Evolutionary conservation across 2,888 invertebrate species (phyloP), one percentile per base, ranked within the genome.

Genomic region (Cybosia mesomella): DNA sequence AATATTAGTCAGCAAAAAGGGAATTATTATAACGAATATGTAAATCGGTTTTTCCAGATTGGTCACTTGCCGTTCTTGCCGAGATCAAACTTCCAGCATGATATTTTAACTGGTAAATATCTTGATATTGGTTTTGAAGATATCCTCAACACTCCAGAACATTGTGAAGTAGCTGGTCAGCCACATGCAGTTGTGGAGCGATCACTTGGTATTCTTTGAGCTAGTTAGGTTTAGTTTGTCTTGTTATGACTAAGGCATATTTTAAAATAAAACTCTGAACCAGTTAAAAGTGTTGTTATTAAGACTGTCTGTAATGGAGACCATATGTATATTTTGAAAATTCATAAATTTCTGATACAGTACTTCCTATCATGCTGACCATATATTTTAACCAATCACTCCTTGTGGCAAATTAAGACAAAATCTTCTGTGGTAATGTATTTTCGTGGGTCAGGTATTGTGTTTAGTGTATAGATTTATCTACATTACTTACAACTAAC

Each of bases 131-230:
- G 96, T 13, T 98, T 98, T 80, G 96, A 97, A 86, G 98, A 98
- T 86, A 96, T 98, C 77, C 95, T 97, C 68, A 97, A 97, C 82
- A 95, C 96, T 21, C 91, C 96, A 10, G 98, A 98, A 77, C 95
- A 97, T 80, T 94, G 95, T 75, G 98, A 98, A 94, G 93, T 96
- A 63, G 95, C 97, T 85, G 97, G 97, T 15, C 97, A 97, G 74
- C 98, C 98, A 7, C 98, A 98, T 91, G 97, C 97, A 57, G 95
- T 98, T 66, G 95, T 98, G 70, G 98, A 98, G 89, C 96, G 96
- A 85, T 96, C 96, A 64, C 92, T 97, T 61, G 97, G 97, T 71
- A 91, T 97, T 87, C 91, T 95, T 70, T 94, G 83, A 91, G 78
- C 73, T 76, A 71, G 63, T 74, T 83, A 77, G 71, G 70, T 69